phyloP scores from a whole-genome alignment of 2,797 vertebrate species.

The Argentina silus region DNA sequence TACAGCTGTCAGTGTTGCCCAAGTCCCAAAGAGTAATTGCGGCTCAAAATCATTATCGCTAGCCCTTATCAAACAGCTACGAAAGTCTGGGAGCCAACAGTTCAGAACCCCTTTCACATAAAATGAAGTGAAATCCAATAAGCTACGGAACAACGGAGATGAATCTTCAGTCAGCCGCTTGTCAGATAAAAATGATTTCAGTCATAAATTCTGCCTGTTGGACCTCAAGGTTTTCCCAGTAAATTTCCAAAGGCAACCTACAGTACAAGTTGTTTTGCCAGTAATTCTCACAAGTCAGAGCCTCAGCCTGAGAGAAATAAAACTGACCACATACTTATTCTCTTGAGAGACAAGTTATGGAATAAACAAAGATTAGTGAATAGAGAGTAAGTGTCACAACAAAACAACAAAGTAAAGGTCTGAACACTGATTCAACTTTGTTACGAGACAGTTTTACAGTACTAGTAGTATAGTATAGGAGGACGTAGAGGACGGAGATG shows the following conservation, averaged over 20 bases:
- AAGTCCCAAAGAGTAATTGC: conserved; percentile 36
- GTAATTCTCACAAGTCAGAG: conserved; percentile 31
- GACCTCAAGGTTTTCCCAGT: conserved; percentile 41
- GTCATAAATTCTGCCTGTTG: conserved; percentile 47
- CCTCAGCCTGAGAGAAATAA: conserved; percentile 32
- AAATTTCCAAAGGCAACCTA: conserved; percentile 43
- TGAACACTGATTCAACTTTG: too few relatives aligned
- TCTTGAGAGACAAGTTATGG: conserved; percentile 16
- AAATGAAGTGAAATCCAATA: conserved; percentile 63
- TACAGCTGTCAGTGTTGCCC: conserved; percentile 44
- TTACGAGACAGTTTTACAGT: too few relatives aligned
- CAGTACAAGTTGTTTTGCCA: conserved; percentile 28
- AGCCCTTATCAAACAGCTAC: conserved; percentile 49
- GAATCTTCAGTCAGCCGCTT: conserved; percentile 43
- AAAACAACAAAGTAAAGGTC: too few relatives aligned
- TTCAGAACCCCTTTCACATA: conserved; percentile 52
- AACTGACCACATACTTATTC: conserved; percentile 20
- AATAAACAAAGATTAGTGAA: conserved; percentile 17
- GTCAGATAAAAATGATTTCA: conserved; percentile 52
- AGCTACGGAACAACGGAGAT: conserved; percentile 50
- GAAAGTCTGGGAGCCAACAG: conserved; percentile 41
- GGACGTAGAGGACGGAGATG: background rate
- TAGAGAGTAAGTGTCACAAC: too few relatives aligned
- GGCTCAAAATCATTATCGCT: conserved; percentile 50
- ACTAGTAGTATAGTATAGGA: too few relatives aligned